Base-by-base conservation (phyloP, 1,140 invertebrate genomes). In the Drosophila kurseongensis region DNA sequence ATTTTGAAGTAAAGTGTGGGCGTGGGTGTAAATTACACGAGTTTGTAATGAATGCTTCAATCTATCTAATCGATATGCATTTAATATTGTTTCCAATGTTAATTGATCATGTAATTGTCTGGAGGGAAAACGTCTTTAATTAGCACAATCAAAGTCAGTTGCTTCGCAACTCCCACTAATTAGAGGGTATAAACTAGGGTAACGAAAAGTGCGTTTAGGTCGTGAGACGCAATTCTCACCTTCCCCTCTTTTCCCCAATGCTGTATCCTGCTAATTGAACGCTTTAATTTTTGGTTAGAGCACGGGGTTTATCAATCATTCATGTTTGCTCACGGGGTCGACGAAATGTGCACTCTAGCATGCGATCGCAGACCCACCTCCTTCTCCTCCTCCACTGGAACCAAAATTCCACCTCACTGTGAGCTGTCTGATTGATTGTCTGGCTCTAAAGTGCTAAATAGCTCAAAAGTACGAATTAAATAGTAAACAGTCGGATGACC, bases 401-500 rank as follows among this genome's bases (percentile, higher is more conserved):
- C 32, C 13, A 16, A 16, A 23, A 16, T 13, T 8, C 52, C 27
- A 7, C 40, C 36, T 32, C 57, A 27, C 32, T 27, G 36, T 13
- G 0, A 18, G 16, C 58, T 44, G 58, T 61, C 58, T 62, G 14
- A 9, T 13, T 32, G 59, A 61, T 42, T 67, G 61, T 66, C 62
- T 72, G 66, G 36, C 38, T 66, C 45, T 40, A 54, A 77, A 76
- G 83, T 89, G 83, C 84, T 89, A 88, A 86, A 66, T 42, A 62
- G 69, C 69, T 68, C n/a, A 65, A 36, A 69, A 69, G 74, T 61
- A 68, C 57, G 50, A 77, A 60, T 78, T 78, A 77, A 77, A 71
- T 57, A 41, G 56, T 36, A 77, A 78, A 78, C 76, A 69, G 44
- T 63, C 56, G 62, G 60, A 61, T 58, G 62, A 56, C 27, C 40